Evolutionary conservation across 2,797 vertebrate species (phyloP), one percentile per base, ranked within the genome.

Genomic region (Perodicticus potto): DNA sequence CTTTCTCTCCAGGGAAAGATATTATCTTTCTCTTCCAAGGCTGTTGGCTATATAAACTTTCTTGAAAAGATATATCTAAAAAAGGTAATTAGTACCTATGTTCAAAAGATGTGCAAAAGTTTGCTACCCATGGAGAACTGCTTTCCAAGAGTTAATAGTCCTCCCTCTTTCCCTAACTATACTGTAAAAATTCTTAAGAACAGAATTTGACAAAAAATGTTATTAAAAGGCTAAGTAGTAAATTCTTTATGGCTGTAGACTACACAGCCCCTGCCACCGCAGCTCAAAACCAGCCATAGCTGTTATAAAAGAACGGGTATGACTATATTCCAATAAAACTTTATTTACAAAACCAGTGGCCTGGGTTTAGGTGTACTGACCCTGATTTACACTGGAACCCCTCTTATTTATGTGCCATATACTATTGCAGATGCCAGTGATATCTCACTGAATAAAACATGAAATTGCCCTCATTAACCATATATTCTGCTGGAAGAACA

Each of bases 111-210:
- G 49, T 32, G 9, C 32, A 40, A 20, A 93, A 78, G 67, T 53
- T n/a, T 25, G 10, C 82, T 27, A 57, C 4, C 0, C 29, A 32
- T 3, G 19, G 32, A 81, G 32, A 81, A 93, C 27, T 45, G 16
- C 74, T 67, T 86, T 96, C 67, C 40, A 77, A 86, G 93, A 86
- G 37, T 84, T 20, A 53, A 61, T 67, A 78, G 87, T 74, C 40
- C 5, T 59, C 27, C 40, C 5, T 59, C 27, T 82, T 80, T 81
- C 37, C 40, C 40, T 91, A 77, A 77, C 16, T 77, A 74, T 8
- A 69, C 25, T 87, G 22, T 43, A 74, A 94, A 92, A 89, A 78
- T 80, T 40, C 27, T 86, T 84, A 91, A 70, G 11, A 92, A 43
- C 19, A 63, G 65, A 1, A 12, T 74, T 88, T 91, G 40, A 12